Evolutionary conservation across 2,113 vertebrate genomes (phyloP), one percentile per base, ranked within the genome.

Genomic region (Oreotrochilus melanogaster): DNA sequence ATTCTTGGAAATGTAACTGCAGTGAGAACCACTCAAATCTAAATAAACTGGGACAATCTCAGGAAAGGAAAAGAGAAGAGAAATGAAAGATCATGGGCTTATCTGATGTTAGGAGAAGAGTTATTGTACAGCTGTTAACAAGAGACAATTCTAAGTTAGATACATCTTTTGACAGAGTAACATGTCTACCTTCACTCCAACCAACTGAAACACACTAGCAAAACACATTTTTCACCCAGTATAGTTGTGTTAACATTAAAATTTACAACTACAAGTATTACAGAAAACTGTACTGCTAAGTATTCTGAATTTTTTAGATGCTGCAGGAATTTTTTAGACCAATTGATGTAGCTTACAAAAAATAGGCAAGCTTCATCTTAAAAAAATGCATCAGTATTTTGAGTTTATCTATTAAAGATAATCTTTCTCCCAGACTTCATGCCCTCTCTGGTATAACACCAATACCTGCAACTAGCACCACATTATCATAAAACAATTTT

Each of bases 181-280:
- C 1, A 22, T 23, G 35, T 5, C 13, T 5, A 2, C 4, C 66
- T 78, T 71, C 47, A 37, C 17, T 42, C 12, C 73, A 71, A 23
- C 18, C 66, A 66, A 51, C 2, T 58, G 27, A 80, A 79, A 61
- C 14, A 16, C 14, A 22, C 8, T 39, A 35, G 15, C 4, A 50
- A 60, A 88, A 78, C 6, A 1, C 0, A 70, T 56, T 74, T 56
- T 30, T 7, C 15, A 18, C 18, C 5, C 2, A 0, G 3, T 13
- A 6, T 43, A 42, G n/a, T 5, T 71, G 7, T 50, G 17, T 42
- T 79, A 82, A 35, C 25, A 31, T 31, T 47, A 60, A n/a, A 45
- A 66, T 62, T 93, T 94, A 31, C 18, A 65, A 23, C 15, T 10
- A 58, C 1, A 71, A 78, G 70, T 78, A 42, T 6, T 58, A 45